Evolutionary conservation across 2,888 invertebrate genomes (phyloP), one percentile per base, ranked within the genome.

Genomic region (Pollenia labialis): DNA sequence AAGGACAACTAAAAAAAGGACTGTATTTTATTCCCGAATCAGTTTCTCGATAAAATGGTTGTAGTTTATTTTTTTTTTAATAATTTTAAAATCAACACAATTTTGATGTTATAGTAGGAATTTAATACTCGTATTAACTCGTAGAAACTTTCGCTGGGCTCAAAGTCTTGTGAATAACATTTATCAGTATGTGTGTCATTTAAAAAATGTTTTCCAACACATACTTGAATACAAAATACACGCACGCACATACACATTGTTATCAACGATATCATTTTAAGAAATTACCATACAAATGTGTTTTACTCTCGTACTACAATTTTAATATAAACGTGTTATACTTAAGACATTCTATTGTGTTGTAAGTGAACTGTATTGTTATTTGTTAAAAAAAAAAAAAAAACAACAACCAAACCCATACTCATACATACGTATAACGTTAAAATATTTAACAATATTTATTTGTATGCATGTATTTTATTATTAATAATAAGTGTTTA

Each of bases 231-330:
- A 32, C 42, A 46, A 9, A 54, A 64, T 42, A 66, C 23, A 18
- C 18, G 50, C 56, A 82, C 40, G 16, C 54, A 71, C 10, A 32
- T 14, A 62, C 11, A 62, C 32, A 66, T 23, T 32, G 42, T 4
- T 18, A 58, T n/a, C 10, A 71, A 56, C 64, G 44, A 75, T 76
- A 71, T 75, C 58, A 71, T 72, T 56, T 44, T n/a, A 56, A 48
- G 32, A 83, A 83, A 84, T 86, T 87, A 87, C 10, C 86, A 87
- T 87, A 84, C 68, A 84, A 87, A 87, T 87, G 80, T 87, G 81
- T 87, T 87, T 87, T 72, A 74, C 60, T 82, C 74, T 79, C 16
- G 64, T 62, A 64, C 81, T 81, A 81, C 66, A 40, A 84, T 77
- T 81, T 76, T 52, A 62, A 52, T 75, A 16, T 68, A 72, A 77